Percentiles rank a stretch among this genome's conserved stretches.
phyloP scores from a whole-genome alignment of 2,797 vertebrate species.

The Sebastes taczanowskii region DNA sequence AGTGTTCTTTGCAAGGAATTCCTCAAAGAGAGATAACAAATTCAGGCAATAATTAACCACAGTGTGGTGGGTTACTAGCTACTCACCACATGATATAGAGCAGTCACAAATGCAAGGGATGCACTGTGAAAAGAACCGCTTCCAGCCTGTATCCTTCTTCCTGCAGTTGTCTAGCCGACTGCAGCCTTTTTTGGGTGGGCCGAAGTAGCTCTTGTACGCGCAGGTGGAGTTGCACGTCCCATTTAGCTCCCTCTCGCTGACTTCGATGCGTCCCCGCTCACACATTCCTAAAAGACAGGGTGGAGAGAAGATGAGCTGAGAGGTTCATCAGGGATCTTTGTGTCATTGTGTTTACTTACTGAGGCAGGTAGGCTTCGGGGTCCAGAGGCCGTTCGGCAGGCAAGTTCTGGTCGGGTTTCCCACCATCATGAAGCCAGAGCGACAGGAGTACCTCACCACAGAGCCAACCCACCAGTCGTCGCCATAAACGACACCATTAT shows the following conservation, averaged over 20 bases:
- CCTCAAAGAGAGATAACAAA: background rate
- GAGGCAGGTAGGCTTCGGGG: constrained; percentile 82
- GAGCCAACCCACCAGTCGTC: constrained; percentile 90
- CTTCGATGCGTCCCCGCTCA: constrained; percentile 77
- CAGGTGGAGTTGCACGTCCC: constrained; percentile 84
- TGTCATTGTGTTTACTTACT: constrained; percentile 77
- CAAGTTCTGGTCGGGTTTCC: constrained; percentile 83
- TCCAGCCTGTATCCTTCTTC: constrained; percentile 84
- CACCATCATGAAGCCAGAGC: constrained; percentile 83
- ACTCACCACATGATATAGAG: constrained; percentile 81
- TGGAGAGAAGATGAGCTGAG: background rate
- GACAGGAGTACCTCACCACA: constrained; percentile 84
- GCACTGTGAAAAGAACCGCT: constrained; percentile 84
- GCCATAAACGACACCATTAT: constrained; percentile 79
- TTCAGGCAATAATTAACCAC: background rate
- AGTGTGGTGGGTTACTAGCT: background rate
- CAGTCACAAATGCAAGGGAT: constrained; percentile 86
- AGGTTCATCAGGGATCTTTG: background rate
- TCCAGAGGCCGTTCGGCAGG: constrained; percentile 83
- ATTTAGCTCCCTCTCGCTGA: constrained; percentile 81
- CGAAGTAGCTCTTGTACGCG: constrained; percentile 70
- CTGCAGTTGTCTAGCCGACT: constrained; percentile 80
- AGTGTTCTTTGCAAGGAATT: background rate
- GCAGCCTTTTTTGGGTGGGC: constrained; percentile 79
- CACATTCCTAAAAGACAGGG: constrained; percentile 80